A percentile compares a stretch with the other conserved stretches of the same genome.
These are phyloP conservation scores for Eucriotettix oculatus DNA, from an alignment of 2,888 invertebrate species.

Conservation along the genomic window DNA sequence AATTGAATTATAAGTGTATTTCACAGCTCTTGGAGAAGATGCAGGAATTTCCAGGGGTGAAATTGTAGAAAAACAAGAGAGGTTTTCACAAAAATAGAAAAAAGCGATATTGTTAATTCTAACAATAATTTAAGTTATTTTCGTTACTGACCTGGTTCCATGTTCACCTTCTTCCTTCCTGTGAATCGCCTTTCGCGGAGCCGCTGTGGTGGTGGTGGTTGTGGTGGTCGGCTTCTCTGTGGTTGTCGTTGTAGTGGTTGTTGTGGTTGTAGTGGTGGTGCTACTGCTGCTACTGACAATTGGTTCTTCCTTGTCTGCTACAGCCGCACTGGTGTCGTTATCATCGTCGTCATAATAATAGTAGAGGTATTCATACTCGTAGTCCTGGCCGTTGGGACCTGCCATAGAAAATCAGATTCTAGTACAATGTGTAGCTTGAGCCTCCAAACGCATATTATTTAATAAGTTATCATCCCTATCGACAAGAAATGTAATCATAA, in stretches of 20 bases:
- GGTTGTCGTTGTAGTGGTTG: slow-evolving; percentile 11
- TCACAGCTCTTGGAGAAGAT: too few species aligned
- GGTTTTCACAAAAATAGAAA: too few species aligned
- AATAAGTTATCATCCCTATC: too few species aligned
- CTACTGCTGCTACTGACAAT: neutral
- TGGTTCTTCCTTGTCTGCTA: neutral
- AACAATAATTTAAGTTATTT: neutral
- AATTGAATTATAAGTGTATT: too few species aligned
- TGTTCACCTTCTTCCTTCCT: neutral
- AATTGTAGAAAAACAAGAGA: too few species aligned
- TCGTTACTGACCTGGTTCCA: neutral
- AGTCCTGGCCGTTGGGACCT: slow-evolving; percentile 77
- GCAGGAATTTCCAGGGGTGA: too few species aligned
- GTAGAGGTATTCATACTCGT: slow-evolving; percentile 83
- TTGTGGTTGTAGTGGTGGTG: slow-evolving; percentile 8
- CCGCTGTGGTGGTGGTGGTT: slow-evolving; percentile 15
- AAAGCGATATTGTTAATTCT: too few species aligned
- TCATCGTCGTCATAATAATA: slow-evolving; percentile 79
- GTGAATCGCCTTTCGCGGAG: neutral
- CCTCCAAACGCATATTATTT: too few species aligned
- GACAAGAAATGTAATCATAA: too few species aligned
- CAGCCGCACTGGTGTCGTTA: slow-evolving; percentile 51
- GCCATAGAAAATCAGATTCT: neutral
- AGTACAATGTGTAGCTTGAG: too few species aligned
- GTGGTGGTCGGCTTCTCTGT: slow-evolving; percentile 19